These are phyloP conservation scores for Rhinopomastus cyanomelas DNA, from an alignment of 2,113 vertebrate species.

Conservation along the genomic window DNA sequence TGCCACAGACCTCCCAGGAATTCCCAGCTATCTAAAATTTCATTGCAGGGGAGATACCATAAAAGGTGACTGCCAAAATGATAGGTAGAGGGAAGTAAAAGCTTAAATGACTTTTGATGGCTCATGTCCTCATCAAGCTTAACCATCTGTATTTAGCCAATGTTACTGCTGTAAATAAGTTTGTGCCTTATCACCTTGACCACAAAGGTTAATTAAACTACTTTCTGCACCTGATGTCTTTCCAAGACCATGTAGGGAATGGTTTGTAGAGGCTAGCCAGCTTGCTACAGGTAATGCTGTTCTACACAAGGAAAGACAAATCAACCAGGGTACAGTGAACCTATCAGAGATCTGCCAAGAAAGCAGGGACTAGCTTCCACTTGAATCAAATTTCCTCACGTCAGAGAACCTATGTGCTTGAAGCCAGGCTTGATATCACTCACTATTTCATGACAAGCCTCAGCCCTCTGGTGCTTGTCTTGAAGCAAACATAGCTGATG, in stretches of 20 bases:
- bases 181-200: conserved; percentile 45
- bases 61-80: background rate
- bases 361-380: background rate
- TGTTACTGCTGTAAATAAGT: conserved; percentile 1
- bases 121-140: conserved; percentile 1
- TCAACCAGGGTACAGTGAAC: background rate
- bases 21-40: background rate
- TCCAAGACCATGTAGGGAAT: conserved; percentile 28
- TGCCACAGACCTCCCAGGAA: background rate
- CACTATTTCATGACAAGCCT: background rate
- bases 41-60: background rate
- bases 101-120: background rate
- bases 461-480: background rate
- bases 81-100: background rate
- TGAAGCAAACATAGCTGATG: background rate
- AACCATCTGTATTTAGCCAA: background rate
- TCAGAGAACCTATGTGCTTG: background rate
- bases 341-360: background rate
- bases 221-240: conserved; percentile 1
- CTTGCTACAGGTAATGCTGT: background rate
- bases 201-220: background rate
- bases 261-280: background rate
- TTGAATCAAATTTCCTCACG: background rate
- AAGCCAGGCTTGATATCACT: background rate
- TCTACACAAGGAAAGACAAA: background rate